Evolutionary conservation across 1,140 invertebrate species (phyloP), one percentile per base, ranked within the genome.

Genomic region (Drosophila grimshawi): DNA sequence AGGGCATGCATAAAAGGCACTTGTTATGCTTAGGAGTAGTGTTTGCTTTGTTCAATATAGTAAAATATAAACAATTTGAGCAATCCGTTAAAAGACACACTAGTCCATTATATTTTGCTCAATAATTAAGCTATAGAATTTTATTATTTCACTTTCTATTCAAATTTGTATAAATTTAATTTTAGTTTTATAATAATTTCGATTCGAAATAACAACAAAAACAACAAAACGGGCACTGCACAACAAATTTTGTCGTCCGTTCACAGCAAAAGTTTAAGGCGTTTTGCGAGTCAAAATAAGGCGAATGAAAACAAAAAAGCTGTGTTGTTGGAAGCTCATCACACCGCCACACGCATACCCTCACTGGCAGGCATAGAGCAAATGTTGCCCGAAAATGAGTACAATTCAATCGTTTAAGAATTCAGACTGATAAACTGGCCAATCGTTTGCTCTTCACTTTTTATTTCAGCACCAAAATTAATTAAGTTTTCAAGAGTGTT

Each of bases 291-390:
- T 45, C 49, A 37, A 48, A 61, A 55, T 48, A 60, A 55, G 37
- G 8, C n/a, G 46, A 33, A 60, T 8, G 64, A 46, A 72, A 73
- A 41, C 70, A 68, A 73, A 56, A 73, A 68, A 68, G 19, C n/a
- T 48, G 35, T 43, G 4, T 43, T n/a, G 11, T 4, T 41, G n/a
- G 3, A 1, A 3, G 2, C 4, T 6, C 6, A 4, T 6, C 11
- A 33, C 39, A 61, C 55, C 64, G 64, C 61, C 37, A 3, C 6
- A 5, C 10, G 11, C 19, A 41, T 73, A 61, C 70, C 32, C 70
- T 73, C 37, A 33, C 43, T 32, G 10, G 1, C 2, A 7, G 0
- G 2, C 30, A 5, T 3, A 3, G 10, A 30, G n/a, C 30, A 7
- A 46, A 4, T 59, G 6, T 2, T 37, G 39, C 19, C 6, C 33